phyloP scores from a whole-genome alignment of 2,888 invertebrate genomes.

The Drosophila diplacantha region DNA sequence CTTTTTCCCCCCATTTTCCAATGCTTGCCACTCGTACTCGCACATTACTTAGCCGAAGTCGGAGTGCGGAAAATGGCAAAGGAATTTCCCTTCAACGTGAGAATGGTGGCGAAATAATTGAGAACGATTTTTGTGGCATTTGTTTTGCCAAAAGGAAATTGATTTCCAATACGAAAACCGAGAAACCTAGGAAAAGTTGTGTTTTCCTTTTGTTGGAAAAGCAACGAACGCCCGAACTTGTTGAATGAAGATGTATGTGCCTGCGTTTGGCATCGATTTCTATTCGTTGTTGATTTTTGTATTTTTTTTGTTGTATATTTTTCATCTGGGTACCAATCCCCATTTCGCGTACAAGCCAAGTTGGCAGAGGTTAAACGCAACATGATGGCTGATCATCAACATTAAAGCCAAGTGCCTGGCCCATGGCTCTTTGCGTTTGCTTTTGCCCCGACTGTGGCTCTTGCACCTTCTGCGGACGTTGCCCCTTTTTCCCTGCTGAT shows the following conservation, averaged over 20 bases:
- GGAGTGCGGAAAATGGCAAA: slow-evolving; percentile 26
- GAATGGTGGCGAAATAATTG: slow-evolving; percentile 38
- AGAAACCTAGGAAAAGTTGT: not conserved
- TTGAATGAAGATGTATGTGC: slow-evolving; percentile 34
- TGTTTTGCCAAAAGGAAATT: slow-evolving; percentile 37
- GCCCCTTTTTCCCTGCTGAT: slow-evolving; percentile 18
- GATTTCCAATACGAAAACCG: slow-evolving; percentile 27
- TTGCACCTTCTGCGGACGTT: not conserved
- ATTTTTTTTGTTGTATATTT: not conserved
- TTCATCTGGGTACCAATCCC: slow-evolving; percentile 9
- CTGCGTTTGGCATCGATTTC: slow-evolving; percentile 22
- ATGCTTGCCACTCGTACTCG: slow-evolving; percentile 30
- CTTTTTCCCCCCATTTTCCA: slow-evolving; percentile 23
- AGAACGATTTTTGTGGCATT: slow-evolving; percentile 35
- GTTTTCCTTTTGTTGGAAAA: not conserved
- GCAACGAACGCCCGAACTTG: slow-evolving; percentile 13
- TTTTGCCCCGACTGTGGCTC: not conserved
- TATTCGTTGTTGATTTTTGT: slow-evolving; percentile 18
- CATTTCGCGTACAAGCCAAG: slow-evolving; percentile 22
- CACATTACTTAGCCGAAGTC: slow-evolving; percentile 43
- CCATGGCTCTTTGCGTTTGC: slow-evolving; percentile 21
- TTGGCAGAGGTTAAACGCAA: slow-evolving; percentile 62
- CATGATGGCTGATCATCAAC: slow-evolving; percentile 52
- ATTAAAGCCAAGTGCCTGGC: slow-evolving; percentile 45
- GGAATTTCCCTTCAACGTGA: slow-evolving; percentile 38